These are phyloP conservation scores for Chaetorhynchus papuensis DNA, from an alignment of 2,113 vertebrate species.

Conservation along the genomic window DNA sequence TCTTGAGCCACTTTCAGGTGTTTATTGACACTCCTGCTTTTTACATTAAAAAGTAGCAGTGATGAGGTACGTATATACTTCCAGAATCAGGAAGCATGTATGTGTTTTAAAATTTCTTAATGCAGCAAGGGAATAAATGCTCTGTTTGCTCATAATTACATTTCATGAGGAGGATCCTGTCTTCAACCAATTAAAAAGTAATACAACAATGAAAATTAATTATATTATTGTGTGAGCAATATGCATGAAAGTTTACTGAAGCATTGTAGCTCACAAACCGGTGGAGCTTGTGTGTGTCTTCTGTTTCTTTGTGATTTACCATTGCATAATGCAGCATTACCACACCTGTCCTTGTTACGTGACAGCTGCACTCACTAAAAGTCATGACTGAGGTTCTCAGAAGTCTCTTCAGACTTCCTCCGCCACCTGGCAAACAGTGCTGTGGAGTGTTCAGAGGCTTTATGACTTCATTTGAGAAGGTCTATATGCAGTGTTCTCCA, in stretches of 20 bases:
- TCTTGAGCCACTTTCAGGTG: background rate
- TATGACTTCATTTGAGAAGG: background rate
- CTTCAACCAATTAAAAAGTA: background rate
- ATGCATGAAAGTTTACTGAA: background rate
- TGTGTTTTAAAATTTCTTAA: background rate
- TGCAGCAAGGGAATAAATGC: background rate
- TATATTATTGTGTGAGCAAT: background rate
- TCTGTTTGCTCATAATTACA: accelerated
- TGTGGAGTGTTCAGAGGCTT: background rate
- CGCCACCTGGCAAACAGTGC: background rate
- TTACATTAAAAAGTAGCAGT: background rate
- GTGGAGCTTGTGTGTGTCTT: background rate
- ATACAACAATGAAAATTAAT: background rate
- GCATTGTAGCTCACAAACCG: background rate
- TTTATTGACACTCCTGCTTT: background rate
- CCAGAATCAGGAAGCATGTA: background rate
- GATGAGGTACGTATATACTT: background rate
- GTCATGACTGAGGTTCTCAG: background rate
- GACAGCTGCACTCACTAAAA: background rate
- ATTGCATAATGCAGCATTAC: background rate
- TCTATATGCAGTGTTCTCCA: background rate
- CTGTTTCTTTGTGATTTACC: background rate
- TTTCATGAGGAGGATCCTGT: background rate
- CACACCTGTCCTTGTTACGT: background rate
- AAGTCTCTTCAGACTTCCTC: background rate